phyloP scores from a whole-genome alignment of 2,797 vertebrate genomes.

The Enteromius radiatus region DNA sequence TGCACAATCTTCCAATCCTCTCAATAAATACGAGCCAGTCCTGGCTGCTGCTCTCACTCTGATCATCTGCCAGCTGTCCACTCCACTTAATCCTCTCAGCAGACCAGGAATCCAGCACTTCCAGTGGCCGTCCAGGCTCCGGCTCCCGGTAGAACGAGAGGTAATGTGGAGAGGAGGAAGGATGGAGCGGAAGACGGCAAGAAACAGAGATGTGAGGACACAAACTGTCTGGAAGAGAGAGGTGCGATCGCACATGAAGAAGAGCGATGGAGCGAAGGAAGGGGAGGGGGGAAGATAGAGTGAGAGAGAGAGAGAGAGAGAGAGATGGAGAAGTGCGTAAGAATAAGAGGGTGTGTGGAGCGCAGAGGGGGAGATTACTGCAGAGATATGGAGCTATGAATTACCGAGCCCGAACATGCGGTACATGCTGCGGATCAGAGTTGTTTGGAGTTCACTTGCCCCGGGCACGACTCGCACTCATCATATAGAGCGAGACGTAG shows the following conservation, averaged over 20 bases:
- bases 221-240: conserved; percentile 48
- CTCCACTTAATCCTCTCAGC: conserved; percentile 58
- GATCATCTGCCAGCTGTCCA: conserved; percentile 57
- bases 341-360: conserved; percentile 25
- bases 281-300: conserved; percentile 24
- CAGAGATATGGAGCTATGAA: conserved; percentile 52
- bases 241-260: conserved; percentile 46
- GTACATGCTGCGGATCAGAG: conserved; percentile 17
- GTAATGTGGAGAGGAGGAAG: conserved; percentile 11
- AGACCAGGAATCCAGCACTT: conserved; percentile 54
- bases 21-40: conserved; percentile 50
- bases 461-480: conserved; percentile 32
- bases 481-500: conserved; percentile 30
- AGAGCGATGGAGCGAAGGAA: conserved; percentile 7
- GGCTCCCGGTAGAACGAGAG: conserved; percentile 10
- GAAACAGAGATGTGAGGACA: conserved; percentile 31
- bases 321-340: conserved; percentile 34
- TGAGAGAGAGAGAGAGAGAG: conserved; percentile 16
- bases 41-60: conserved; percentile 48
- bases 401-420: conserved; percentile 45
- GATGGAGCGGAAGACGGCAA: conserved; percentile 38
- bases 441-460: conserved; percentile 37
- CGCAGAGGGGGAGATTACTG: conserved; percentile 39
- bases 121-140: conserved; percentile 24
- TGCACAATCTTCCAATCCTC: conserved; percentile 52